A percentile compares a stretch with the other conserved stretches of the same genome.
Conservation (phyloP, 2,888 invertebrate species). For the Girardia tigrina region DNA sequence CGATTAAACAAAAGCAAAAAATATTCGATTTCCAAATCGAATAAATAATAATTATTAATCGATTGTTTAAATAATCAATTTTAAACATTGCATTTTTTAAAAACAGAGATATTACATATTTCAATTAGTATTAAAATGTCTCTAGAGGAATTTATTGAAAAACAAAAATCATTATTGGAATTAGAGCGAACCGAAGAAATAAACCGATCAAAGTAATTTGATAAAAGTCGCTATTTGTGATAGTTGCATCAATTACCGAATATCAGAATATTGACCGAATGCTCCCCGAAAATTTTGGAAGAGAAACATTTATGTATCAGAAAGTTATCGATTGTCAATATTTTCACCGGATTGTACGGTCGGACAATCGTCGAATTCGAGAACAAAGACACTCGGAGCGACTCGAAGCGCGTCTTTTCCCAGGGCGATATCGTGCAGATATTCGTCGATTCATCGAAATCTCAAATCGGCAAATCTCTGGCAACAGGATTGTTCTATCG, state of each 20-base stretch:
- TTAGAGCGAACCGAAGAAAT: conserved; percentile 31
- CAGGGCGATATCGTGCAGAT: conserved; percentile 20
- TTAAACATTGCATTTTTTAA: too few relatives aligned
- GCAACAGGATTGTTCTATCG: conserved; percentile 16
- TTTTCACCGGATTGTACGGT: conserved; percentile 20
- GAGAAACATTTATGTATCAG: conserved; percentile 28
- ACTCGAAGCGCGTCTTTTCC: neutral
- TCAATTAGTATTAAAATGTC: conserved; percentile 2
- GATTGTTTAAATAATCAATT: too few relatives aligned
- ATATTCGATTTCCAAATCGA: too few relatives aligned
- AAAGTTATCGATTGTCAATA: conserved; percentile 15
- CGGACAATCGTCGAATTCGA: conserved; percentile 14
- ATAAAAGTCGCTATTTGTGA: too few relatives aligned
- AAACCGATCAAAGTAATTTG: conserved; percentile 12
- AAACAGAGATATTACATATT: too few relatives aligned
- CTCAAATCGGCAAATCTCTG: neutral
- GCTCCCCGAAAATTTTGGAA: conserved; percentile 24
- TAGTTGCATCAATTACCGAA: too few relatives aligned
- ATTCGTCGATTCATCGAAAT: neutral
- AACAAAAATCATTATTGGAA: conserved; percentile 5
- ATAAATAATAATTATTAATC: too few relatives aligned
- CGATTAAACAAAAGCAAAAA: too few relatives aligned
- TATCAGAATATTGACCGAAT: neutral
- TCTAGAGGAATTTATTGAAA: conserved; percentile 10
- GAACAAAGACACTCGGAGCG: neutral